Evolutionary conservation across 2,888 invertebrate genomes (phyloP), one percentile per base, ranked within the genome.

Genomic region (Zaprionus bogoriensis): DNA sequence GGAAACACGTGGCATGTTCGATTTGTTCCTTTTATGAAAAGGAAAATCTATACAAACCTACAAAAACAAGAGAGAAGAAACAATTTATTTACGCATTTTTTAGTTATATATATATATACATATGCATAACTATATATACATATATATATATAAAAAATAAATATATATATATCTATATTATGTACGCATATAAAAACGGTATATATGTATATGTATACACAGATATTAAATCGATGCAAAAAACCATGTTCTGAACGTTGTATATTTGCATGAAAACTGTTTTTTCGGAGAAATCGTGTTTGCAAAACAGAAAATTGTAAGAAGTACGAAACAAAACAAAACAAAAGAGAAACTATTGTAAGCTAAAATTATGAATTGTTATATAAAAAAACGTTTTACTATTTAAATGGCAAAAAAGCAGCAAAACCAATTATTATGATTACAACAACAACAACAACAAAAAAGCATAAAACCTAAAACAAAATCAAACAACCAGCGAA

Each of bases 351-450:
- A 42, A 64, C 54, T 87, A 87, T 51, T 83, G 53, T 82, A 82
- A 87, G 87, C 67, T 83, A 87, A 87, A 80, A 75, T 75, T 86
- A 83, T 85, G 81, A 86, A 87, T 87, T 86, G 88, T 86, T 86
- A 84, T 86, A 83, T 63, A 74, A 71, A n/a, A 82, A 74, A 83
- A 87, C 71, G 84, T 86, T 78, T 87, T 78, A 86, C 81, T 85
- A 86, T 77, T 77, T 83, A 74, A 86, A 86, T 74, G 79, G 82
- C 82, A 63, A 68, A 64, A 60, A 72, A 64, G 53, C 57, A 54
- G 74, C 74, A 71, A 71, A 74, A 74, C 64, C 74, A 64, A 77
- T 83, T 78, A 81, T 74, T 63, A 77, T 74, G 57, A 77, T 78
- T 17, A 36, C n/a, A n/a, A n/a, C n/a, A n/a, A n/a, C n/a, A n/a